phyloP scores from a whole-genome alignment of 2,113 vertebrate genomes.

The Phrynocephalus versicolor region DNA sequence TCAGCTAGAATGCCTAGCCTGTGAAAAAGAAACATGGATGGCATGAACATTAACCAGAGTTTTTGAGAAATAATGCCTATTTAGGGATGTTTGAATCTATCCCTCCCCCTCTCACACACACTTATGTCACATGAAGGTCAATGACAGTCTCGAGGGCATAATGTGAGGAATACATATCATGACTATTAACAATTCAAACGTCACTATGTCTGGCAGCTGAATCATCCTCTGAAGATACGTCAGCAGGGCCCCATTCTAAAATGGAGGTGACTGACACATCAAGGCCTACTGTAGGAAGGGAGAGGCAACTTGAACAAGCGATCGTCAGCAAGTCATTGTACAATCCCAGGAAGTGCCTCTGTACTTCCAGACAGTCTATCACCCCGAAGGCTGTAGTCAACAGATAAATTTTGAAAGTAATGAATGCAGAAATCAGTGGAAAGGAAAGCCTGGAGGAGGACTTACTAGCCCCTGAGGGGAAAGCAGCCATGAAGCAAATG shows the following conservation, averaged over 20 bases:
- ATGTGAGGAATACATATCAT: background rate
- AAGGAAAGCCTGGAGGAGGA: background rate
- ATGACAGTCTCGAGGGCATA: background rate
- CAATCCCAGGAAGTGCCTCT: background rate
- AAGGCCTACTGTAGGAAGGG: background rate
- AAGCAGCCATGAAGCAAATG: background rate
- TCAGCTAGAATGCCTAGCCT: background rate
- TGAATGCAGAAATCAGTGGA: slow-evolving; percentile 4
- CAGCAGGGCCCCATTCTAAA: slow-evolving; percentile 30
- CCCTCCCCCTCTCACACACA: no score
- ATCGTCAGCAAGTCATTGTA: background rate
- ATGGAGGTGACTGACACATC: slow-evolving; percentile 33
- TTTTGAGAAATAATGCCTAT: slow-evolving; percentile 15
- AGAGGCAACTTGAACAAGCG: accelerated
- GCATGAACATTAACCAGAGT: background rate
- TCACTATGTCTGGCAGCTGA: slow-evolving; percentile 35
- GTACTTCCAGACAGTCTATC: background rate
- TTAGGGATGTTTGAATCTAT: slow-evolving; percentile 15
- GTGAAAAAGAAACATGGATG: background rate
- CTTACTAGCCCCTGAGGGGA: background rate
- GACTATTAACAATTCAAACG: slow-evolving; percentile 28
- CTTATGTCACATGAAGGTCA: accelerated
- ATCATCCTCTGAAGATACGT: slow-evolving; percentile 26
- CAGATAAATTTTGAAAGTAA: background rate
- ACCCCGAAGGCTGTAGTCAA: slow-evolving; percentile 27